Base-by-base conservation (phyloP, 2,797 vertebrate species). In the Thunnus albacares region DNA sequence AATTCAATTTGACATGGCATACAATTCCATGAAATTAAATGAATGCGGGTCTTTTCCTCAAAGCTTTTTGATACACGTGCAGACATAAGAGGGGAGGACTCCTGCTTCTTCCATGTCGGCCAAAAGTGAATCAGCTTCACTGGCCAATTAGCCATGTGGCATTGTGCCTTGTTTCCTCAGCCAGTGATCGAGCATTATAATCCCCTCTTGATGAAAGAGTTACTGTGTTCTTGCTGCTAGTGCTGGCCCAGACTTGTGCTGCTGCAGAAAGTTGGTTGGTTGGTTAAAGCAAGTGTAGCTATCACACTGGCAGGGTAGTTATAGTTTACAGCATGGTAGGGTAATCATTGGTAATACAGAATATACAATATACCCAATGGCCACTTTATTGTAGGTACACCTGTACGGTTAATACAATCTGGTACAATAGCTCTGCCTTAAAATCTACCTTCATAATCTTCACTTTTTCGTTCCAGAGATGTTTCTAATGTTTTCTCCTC, bases 101-200 rank as follows among this genome's bases (percentile, higher is more conserved):
- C 71, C 70, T 43, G 73, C 69, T 62, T 71, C 43, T 60, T 77
- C 78, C 30, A 53, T 33, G 59, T 68, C 18, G 17, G 71, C 72
- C 75, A 83, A 33, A 58, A 70, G 75, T 65, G 47, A 86, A 84
- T 83, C 53, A 64, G 63, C 38, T 82, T 72, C 72, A 75, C 47
- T 80, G 60, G 71, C 80, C 80, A 86, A 71, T 87, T 89, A 87
- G 71, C 24, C 30, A 24, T 47, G 61, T 85, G 81, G 77, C 78
- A 64, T 58, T 38, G 43, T 68, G 80, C 73, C 84, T 80, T 58
- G 43, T 84, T 84, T 83, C 66, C 81, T 69, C 47, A 69, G 66
- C 71, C 78, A 83, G 70, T 68, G 85, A 84, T 86, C 67, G 62
- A 57, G 53, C 73, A 71, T 82, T 59, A 64, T 83, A 79, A 87